phyloP scores from a whole-genome alignment of 2,113 vertebrate genomes.

The Dascyllus trimaculatus region DNA sequence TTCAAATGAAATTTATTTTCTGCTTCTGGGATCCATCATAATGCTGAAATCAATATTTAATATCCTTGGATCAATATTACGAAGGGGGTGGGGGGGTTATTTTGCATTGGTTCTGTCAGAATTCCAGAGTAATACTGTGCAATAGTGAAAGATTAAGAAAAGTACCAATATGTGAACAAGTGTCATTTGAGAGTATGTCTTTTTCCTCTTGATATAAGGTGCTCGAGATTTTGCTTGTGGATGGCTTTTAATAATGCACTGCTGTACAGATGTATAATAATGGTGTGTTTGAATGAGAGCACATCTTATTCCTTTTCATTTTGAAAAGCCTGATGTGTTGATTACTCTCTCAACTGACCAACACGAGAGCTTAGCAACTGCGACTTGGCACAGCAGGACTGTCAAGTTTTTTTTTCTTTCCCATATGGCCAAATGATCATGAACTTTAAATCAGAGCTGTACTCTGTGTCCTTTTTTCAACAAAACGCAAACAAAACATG shows the following conservation, averaged over 20 bases:
- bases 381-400: no score
- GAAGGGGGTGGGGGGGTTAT: slow-evolving; percentile 51
- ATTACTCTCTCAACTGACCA: neutral
- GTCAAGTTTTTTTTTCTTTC: neutral
- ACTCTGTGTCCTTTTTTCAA: no score
- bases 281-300: neutral
- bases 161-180: neutral
- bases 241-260: neutral
- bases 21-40: slow-evolving; percentile 69
- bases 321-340: neutral
- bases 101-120: slow-evolving; percentile 66
- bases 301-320: neutral
- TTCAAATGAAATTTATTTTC: slow-evolving; percentile 77
- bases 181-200: slow-evolving; percentile 14
- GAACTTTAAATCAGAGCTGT: no score
- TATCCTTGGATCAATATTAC: slow-evolving; percentile 78
- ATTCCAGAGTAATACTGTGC: slow-evolving; percentile 53
- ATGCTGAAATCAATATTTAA: slow-evolving; percentile 83
- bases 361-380: neutral
- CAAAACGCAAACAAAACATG: no score
- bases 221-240: neutral
- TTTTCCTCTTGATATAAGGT: neutral
- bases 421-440: neutral
- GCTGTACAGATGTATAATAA: neutral
- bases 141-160: slow-evolving; percentile 53